Base-by-base conservation (phyloP, 2,113 vertebrate genomes). In the Hippocampus barbouri region DNA sequence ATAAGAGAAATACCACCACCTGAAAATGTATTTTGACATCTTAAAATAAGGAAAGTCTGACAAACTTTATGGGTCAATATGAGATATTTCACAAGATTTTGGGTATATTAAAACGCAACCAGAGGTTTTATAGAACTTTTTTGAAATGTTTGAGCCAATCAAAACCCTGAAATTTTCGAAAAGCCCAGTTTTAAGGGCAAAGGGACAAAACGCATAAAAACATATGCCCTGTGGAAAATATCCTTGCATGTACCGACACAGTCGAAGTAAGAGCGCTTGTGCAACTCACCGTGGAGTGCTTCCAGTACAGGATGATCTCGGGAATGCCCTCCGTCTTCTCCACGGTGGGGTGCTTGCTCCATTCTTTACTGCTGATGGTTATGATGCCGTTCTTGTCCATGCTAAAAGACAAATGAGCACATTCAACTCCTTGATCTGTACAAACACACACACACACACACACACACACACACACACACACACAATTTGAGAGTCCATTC, bases 291-390 rank as follows among this genome's bases (percentile, higher is more conserved):
- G 97, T 98, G 57, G 97, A 98, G 86, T 95, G 97, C 85, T 99
- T 99, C 97, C 97, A 98, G 91, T 98, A 98, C 0, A 98, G 92
- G 83, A 98, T 98, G 91, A 99, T 99, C 91, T 98, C 97, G 0
- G 96, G 97, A 83, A 98, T 93, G 90, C 93, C 96, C 54, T 97
- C 96, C 0, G 93, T 92, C 0, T 95, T 93, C 63, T 97, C 95
- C 80, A 93, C 80, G 23, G 94, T 85, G 68, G 94, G 91, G 78
- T 94, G 94, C 78, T 95, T 95, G 71, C 96, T 89, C 97, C 97
- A 99, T 72, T 98, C 96, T 0, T 95, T 94, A 90, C 95, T 97
- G 76, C 95, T 92, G 21, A 98, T 96, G 5, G 96, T 99, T 93
- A 98, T 97, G 0, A 94, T 94, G 20, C 97, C 97, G 0, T 96